Conservation (phyloP, 2,888 invertebrate genomes). For the Crepidodera aurea region DNA sequence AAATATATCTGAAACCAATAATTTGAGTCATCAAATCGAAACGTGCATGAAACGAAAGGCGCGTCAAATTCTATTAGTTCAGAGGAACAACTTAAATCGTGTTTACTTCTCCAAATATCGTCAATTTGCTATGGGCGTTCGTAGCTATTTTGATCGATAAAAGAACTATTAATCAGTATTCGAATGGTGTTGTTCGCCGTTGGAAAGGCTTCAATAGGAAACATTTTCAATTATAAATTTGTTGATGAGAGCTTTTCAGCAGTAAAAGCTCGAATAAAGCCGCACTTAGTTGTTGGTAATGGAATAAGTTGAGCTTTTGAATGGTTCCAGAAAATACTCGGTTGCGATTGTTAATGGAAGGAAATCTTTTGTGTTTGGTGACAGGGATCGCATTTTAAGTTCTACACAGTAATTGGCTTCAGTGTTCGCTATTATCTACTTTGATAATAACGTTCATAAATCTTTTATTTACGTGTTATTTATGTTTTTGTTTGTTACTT, state of each 20-base stretch:
- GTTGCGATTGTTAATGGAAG: conserved; percentile 36
- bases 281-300: conserved; percentile 43
- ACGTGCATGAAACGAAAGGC: conserved; percentile 13
- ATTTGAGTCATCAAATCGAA: conserved; percentile 12
- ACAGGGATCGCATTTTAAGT: conserved; percentile 23
- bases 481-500: not conserved
- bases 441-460: conserved; percentile 2
- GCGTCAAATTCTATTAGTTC: conserved; percentile 21
- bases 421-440: conserved; percentile 7
- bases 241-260: conserved; percentile 41
- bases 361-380: conserved; percentile 35
- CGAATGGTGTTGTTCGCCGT: conserved; percentile 37
- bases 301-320: conserved; percentile 39
- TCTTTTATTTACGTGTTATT: conserved; percentile 7
- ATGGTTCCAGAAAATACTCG: conserved; percentile 34
- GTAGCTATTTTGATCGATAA: conserved; percentile 37
- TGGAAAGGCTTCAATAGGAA: conserved; percentile 40
- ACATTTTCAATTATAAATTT: conserved; percentile 45
- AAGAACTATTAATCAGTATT: conserved; percentile 42
- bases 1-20: not conserved
- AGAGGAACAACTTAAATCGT: conserved; percentile 13
- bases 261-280: conserved; percentile 45
- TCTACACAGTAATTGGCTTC: conserved; percentile 16
- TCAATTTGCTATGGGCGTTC: conserved; percentile 33
- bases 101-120: conserved; percentile 24